A percentile compares a stretch with the other conserved stretches of the same genome.
These are phyloP conservation scores for Drosophila setifemur DNA, from an alignment of 1,140 invertebrate genomes.

Conservation along the genomic window DNA sequence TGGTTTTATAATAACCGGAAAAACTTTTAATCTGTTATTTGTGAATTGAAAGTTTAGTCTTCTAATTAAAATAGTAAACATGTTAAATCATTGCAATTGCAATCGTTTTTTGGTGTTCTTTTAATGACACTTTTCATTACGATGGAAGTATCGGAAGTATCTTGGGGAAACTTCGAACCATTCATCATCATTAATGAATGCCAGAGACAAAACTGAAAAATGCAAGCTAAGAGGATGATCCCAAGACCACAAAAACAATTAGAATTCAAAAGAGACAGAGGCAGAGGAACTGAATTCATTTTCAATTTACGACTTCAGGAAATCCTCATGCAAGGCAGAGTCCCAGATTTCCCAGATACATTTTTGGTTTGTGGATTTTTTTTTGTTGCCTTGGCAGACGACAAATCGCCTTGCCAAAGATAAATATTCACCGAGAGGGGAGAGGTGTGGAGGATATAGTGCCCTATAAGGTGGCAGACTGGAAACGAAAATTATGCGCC, in stretches of 20 bases:
- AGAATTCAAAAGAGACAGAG: background rate
- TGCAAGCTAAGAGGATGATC: background rate
- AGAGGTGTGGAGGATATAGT: conserved; percentile 12
- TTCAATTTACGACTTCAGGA: conserved; percentile 52
- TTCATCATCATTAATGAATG: conserved; percentile 21
- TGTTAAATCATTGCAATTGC: too few species aligned
- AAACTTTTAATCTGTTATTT: too few species aligned
- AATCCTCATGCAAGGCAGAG: conserved; percentile 30
- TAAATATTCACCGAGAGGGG: conserved; percentile 40
- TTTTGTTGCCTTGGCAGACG: conserved; percentile 40
- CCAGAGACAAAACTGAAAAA: conserved; percentile 6
- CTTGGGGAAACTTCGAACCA: background rate
- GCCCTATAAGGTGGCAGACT: conserved; percentile 67
- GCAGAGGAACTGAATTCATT: conserved; percentile 25
- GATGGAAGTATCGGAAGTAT: background rate
- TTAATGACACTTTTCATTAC: too few species aligned
- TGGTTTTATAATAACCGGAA: too few species aligned
- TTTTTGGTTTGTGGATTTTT: conserved; percentile 8
- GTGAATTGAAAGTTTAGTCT: too few species aligned
- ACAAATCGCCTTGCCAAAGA: conserved; percentile 64
- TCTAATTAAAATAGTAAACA: too few species aligned
- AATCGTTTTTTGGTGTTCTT: too few species aligned
- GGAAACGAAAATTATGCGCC: conserved; percentile 75
- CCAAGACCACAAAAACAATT: conserved; percentile 13
- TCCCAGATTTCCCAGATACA: conserved; percentile 18